phyloP scores from a whole-genome alignment of 2,888 invertebrate species.

The Achlya flavicornis region DNA sequence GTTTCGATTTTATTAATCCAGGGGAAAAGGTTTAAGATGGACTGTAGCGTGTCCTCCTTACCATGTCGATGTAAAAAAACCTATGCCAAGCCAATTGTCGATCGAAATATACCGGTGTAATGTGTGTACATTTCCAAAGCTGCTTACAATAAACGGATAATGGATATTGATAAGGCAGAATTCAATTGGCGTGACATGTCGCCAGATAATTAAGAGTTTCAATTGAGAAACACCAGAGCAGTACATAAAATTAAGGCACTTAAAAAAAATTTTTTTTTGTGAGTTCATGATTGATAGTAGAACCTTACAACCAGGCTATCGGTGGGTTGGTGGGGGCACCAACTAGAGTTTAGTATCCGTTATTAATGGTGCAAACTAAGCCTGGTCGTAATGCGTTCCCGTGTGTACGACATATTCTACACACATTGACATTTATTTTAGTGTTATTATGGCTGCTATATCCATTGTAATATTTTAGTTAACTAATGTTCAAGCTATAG shows the following conservation, averaged over 20 bases:
- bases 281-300: slow-evolving; percentile 1
- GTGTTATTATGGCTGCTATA: neutral
- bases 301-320: slow-evolving; percentile 4
- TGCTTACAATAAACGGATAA: too few relatives aligned
- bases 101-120: too few relatives aligned
- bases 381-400: slow-evolving; percentile 12
- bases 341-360: slow-evolving; percentile 12
- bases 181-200: too few relatives aligned
- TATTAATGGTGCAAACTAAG: slow-evolving; percentile 22
- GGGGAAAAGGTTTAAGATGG: too few relatives aligned
- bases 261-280: neutral
- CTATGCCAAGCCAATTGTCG: too few relatives aligned
- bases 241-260: neutral
- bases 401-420: slow-evolving; percentile 1
- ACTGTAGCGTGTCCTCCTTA: too few relatives aligned
- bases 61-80: too few relatives aligned
- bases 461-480: neutral
- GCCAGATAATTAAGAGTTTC: too few relatives aligned
- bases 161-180: too few relatives aligned
- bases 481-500: neutral
- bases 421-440: slow-evolving; percentile 9
- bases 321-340: neutral
- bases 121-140: too few relatives aligned
- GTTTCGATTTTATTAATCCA: too few relatives aligned
- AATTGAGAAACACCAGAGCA: neutral